Base-by-base conservation (phyloP, 2,888 invertebrate species). In the Corbicula japonica region DNA sequence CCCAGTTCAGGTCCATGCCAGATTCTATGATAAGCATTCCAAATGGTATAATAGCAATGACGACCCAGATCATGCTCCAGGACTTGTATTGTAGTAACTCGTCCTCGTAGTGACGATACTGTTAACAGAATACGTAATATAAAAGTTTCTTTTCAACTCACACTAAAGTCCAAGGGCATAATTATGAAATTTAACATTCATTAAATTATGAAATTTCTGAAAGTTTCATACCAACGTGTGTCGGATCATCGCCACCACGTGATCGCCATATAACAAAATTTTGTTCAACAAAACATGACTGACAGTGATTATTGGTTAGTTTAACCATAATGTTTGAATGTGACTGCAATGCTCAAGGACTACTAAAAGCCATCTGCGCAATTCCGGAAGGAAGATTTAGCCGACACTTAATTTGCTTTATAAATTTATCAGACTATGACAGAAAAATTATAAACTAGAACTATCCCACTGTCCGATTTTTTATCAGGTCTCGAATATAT, bases 11-110 rank as follows among this genome's bases (percentile, higher is more conserved):
- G 71, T 91, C 88, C 69, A 89, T 83, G 52, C 88, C 89, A 10
- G 86, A 78, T 28, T 80, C 86, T 10, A 84, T 74, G 23, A 88
- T 68, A 15, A 88, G 48, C 54, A 91, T 76, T 12, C 89, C 90
- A 23, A 88, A 86, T 0, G 92, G 92, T 4, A 92, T 81, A 26
- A 90, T 86, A 26, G 66, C 72, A 30, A 90, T 76, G 4, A 88
- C 88, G 4, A 87, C 87, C 84, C 86, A 87, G 21, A 92, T 74
- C 83, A 92, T 90, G 62, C 89, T 88, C 92, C 92, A 92, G 48
- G 88, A 88, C 77, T 91, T 92, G 69, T 87, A 85, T 26, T 65
- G 71, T 23, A 88, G 74, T 50, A 91, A 73, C 15, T 73, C 61
- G 62, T 90, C 87, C 70, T 89, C 88, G 58, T 90, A 90, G 18